Base-by-base conservation (phyloP, 2,888 invertebrate genomes). In the Idaea aversata region DNA sequence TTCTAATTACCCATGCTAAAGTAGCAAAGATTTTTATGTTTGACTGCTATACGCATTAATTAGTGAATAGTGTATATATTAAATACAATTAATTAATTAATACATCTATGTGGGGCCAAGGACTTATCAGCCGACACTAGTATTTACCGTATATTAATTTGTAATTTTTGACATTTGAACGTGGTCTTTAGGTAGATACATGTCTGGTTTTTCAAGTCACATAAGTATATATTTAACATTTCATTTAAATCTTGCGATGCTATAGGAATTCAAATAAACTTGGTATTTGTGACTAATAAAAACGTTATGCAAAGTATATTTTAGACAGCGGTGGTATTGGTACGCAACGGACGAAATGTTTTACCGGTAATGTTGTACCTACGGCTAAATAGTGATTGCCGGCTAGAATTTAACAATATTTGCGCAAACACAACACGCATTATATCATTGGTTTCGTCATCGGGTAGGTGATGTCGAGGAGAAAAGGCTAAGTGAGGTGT, bases 381-480 rank as follows among this genome's bases (percentile, higher is more conserved):
- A 68, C 65, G 65, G 63, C 65, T 70, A 59, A 62, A 67, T 69
- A 70, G 69, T 66, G 69, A 70, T 77, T 68, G 73, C 69, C 71
- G 66, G 70, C 73, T 75, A 70, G 70, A 71, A 74, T 47, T 73
- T 75, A 76, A 75, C 66, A 77, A 72, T 76, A 72, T 82, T 87
- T 86, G 76, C 83, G 82, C 78, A 84, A 86, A 84, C 78, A 73
- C 64, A 72, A 72, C 69, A 71, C 69, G 66, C 67, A 77, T 81
- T 83, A 83, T 83, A 80, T 78, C 76, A 83, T 67, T 68, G 64
- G 64, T 78, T 80, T 81, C 79, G 69, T 75, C 75, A 79, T 67
- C 69, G 69, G 61, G 62, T 63, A 64, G 69, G 70, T 76, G 76
- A 66, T 73, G 66, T 68, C 67, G 69, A 64, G 71, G 78, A 76